A percentile compares a stretch with the other conserved stretches of the same genome.
phyloP scores from a whole-genome alignment of 2,113 vertebrate genomes.

The Sapajus apella region DNA sequence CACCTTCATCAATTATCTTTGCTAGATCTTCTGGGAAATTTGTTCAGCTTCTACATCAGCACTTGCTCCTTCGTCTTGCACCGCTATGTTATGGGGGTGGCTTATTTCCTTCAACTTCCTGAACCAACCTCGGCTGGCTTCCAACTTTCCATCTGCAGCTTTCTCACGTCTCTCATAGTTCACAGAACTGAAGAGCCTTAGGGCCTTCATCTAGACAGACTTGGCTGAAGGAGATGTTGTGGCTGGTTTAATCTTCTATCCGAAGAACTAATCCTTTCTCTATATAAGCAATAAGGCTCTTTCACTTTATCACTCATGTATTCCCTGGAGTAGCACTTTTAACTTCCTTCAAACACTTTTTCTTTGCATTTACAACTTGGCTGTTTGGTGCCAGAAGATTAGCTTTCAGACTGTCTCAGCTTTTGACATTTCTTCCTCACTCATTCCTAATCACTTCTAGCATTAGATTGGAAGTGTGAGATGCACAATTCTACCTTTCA shows the following conservation, averaged over 20 bases:
- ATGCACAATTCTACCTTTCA: not conserved
- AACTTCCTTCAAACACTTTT: not conserved
- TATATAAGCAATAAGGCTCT: not conserved
- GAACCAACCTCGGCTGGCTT: not conserved
- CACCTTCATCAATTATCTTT: not conserved
- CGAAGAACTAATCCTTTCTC: not conserved
- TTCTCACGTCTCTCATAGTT: not conserved
- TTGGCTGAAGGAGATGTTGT: not conserved
- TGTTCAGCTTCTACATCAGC: not conserved
- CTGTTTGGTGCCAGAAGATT: not conserved
- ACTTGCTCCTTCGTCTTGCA: not conserved
- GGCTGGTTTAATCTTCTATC: not conserved
- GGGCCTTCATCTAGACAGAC: not conserved
- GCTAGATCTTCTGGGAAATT: not conserved
- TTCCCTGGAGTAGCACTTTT: not conserved
- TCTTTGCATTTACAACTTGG: not conserved
- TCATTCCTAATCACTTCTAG: not conserved
- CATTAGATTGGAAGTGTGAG: not conserved
- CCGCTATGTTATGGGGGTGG: not conserved
- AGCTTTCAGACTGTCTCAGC: not conserved
- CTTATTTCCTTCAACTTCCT: not conserved
- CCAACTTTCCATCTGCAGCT: not conserved
- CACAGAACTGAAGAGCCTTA: not conserved
- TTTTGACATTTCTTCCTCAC: not conserved
- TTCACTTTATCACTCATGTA: not conserved